These are phyloP conservation scores for Cenopis cana DNA, from an alignment of 2,888 invertebrate species.

Conservation along the genomic window DNA sequence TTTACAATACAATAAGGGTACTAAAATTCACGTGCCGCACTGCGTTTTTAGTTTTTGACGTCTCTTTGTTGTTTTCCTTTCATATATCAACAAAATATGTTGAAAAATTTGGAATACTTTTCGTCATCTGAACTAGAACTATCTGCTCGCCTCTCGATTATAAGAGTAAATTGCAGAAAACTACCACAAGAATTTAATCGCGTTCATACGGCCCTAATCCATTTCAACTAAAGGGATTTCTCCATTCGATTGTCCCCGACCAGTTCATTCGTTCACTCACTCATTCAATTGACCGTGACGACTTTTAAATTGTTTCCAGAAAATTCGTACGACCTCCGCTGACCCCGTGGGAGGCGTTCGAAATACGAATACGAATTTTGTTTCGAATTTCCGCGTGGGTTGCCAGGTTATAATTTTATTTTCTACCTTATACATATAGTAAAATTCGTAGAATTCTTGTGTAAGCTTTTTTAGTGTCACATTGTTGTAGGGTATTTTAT, in stretches of 20 bases:
- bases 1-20: no score
- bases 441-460: neutral
- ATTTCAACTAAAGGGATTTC: constrained; percentile 25
- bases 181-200: neutral
- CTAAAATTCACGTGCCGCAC: no score
- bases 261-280: constrained; percentile 55
- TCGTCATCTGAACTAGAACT: no score
- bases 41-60: no score
- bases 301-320: constrained; percentile 71
- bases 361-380: constrained; percentile 53
- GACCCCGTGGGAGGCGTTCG: constrained; percentile 68
- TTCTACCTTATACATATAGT: constrained; percentile 1
- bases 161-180: neutral
- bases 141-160: neutral
- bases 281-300: constrained; percentile 74
- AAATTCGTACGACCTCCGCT: constrained; percentile 63
- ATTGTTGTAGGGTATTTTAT: neutral
- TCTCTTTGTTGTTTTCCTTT: no score
- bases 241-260: constrained; percentile 25
- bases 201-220: constrained; percentile 1
- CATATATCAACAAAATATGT: no score
- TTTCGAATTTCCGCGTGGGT: constrained; percentile 50
- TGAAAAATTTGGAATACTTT: no score
- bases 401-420: constrained; percentile 19
- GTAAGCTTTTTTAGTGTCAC: neutral